Evolutionary conservation across 2,888 invertebrate species (phyloP).

Genomic region (Ptycholaimellus sp.): DNA sequence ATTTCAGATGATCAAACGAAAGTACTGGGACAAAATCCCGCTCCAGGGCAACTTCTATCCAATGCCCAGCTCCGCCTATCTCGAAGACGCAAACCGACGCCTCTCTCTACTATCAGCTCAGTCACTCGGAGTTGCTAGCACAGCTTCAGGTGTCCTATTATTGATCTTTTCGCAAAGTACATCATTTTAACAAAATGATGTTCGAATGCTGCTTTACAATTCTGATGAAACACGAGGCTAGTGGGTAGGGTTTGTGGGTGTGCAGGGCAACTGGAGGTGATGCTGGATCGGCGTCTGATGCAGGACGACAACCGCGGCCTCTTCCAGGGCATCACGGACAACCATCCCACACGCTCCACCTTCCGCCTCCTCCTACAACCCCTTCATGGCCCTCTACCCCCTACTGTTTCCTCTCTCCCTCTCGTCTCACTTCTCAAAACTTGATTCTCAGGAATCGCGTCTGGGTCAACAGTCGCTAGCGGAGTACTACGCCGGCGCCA

Average conservation of each 20-base stretch:
- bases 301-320: constrained; percentile 83
- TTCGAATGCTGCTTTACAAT: too few species aligned
- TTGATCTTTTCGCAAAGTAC: too few species aligned
- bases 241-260: too few species aligned
- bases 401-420: neutral
- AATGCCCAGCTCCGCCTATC: constrained; percentile 57
- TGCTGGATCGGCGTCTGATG: constrained; percentile 70
- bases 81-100: constrained; percentile 42
- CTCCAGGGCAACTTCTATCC: constrained; percentile 92
- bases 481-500: too few species aligned
- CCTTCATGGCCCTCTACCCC: constrained; percentile 1
- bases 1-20: constrained; percentile 53
- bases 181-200: too few species aligned
- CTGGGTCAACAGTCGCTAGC: too few species aligned
- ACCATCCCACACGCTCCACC: constrained; percentile 51
- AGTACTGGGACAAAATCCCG: constrained; percentile 59
- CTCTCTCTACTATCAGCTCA: constrained; percentile 54
- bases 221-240: too few species aligned
- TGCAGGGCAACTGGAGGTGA: constrained; percentile 47
- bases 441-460: too few species aligned
- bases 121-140: constrained; percentile 59
- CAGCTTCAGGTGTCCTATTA: too few species aligned
- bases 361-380: constrained; percentile 54
- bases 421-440: neutral
- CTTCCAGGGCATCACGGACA: constrained; percentile 70